A percentile compares a stretch with the other conserved stretches of the same genome.
Evolutionary conservation across 2,888 invertebrate genomes (phyloP).

Genomic region (Tetheella fluctuosa): DNA sequence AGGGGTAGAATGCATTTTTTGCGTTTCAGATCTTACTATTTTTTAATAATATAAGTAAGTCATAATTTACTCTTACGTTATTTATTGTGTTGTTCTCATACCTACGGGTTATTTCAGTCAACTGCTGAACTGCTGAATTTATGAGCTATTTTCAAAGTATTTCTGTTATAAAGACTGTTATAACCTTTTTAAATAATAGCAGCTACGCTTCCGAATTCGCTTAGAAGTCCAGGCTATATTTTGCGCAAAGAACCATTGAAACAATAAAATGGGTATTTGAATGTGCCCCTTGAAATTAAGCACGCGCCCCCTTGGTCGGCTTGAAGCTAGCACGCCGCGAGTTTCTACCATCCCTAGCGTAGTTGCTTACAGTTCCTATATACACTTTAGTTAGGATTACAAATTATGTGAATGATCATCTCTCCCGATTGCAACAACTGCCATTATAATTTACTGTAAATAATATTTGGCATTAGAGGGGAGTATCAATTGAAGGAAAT

Average conservation of each 20-base stretch:
- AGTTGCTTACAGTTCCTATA: conserved; percentile 14
- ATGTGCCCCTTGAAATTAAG: neutral
- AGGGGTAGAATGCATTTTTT: conserved; percentile 44
- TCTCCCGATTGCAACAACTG: neutral
- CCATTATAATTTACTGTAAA: conserved; percentile 1
- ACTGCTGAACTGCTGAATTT: neutral
- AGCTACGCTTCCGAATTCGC: neutral
- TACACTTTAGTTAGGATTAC: neutral
- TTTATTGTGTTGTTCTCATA: conserved; percentile 29
- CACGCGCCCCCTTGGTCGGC: neutral
- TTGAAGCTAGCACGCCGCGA: neutral
- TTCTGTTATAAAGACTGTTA: neutral
- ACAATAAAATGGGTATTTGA: neutral
- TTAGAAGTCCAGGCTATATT: neutral
- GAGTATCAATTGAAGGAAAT: neutral
- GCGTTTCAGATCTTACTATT: conserved; percentile 44
- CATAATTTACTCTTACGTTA: conserved; percentile 38
- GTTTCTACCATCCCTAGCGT: neutral
- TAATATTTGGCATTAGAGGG: neutral
- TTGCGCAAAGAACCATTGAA: neutral
- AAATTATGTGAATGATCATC: neutral
- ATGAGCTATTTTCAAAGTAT: neutral
- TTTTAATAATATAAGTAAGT: conserved; percentile 41
- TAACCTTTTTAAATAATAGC: neutral
- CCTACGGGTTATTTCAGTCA: neutral